Conservation (phyloP, 2,113 vertebrate genomes). For the Calidris pygmaea region DNA sequence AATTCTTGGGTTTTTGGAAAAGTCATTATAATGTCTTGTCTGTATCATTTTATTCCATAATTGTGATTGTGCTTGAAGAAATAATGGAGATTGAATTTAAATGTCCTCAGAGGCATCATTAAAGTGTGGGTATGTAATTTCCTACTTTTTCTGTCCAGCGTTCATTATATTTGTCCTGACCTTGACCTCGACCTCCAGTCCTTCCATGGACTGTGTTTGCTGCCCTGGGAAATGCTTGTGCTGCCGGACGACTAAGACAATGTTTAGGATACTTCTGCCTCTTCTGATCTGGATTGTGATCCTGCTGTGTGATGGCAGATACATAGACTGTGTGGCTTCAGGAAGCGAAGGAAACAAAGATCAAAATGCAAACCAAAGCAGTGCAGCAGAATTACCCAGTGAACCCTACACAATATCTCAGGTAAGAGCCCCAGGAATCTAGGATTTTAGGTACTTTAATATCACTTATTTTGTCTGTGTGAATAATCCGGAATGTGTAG, state of each 20-base stretch:
- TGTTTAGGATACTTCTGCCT: background rate
- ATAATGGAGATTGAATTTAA: background rate
- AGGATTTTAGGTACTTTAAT: background rate
- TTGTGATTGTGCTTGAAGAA: background rate
- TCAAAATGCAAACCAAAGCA: too few relatives aligned
- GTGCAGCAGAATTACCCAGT: background rate
- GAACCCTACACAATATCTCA: background rate
- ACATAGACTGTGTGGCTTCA: background rate
- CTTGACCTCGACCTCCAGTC: background rate
- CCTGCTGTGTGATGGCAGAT: background rate
- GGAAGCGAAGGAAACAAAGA: background rate
- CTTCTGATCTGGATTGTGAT: background rate
- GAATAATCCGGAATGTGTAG: too few relatives aligned
- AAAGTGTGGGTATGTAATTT: background rate
- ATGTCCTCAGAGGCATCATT: background rate
- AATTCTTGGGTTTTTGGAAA: background rate
- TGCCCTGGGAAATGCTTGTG: background rate
- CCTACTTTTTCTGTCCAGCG: background rate
- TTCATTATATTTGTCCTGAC: background rate
- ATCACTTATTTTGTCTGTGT: too few relatives aligned
- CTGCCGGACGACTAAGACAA: rapidly evolving
- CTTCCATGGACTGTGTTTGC: background rate
- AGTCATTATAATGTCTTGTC: background rate
- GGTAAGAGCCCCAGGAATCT: background rate
- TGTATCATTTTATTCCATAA: background rate